Percentiles rank a stretch among this genome's conserved stretches.
phyloP scores from a whole-genome alignment of 1,140 invertebrate species.

The Lycorma delicatula region DNA sequence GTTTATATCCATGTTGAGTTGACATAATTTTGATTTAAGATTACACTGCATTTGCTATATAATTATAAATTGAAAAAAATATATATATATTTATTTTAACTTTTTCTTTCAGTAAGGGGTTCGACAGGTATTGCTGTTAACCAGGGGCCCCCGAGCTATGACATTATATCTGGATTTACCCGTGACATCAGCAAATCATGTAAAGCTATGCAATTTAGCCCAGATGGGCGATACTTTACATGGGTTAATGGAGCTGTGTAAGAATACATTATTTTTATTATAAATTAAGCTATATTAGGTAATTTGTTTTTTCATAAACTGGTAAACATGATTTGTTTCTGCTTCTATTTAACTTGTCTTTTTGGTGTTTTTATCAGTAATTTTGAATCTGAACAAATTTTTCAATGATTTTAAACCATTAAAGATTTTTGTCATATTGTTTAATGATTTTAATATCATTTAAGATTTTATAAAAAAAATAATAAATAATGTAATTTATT shows the following conservation, averaged over 20 bases:
- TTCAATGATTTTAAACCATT: no score
- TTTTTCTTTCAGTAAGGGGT: constrained; percentile 41
- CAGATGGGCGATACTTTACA: constrained; percentile 38
- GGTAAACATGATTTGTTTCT: no score
- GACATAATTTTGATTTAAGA: background rate
- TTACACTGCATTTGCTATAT: background rate
- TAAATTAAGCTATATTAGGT: constrained; percentile 10
- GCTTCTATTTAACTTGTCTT: no score
- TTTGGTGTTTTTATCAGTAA: no score
- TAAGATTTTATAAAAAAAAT: no score
- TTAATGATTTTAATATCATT: no score
- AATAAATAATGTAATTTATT: no score
- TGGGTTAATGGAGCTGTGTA: constrained; percentile 42
- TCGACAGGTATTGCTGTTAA: constrained; percentile 43
- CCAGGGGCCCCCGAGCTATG: constrained; percentile 45
- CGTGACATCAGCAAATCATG: constrained; percentile 55
- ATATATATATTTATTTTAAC: constrained; percentile 7
- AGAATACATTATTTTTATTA: constrained; percentile 25
- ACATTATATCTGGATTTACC: constrained; percentile 45
- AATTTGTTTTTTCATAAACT: no score
- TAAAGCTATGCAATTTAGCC: constrained; percentile 54
- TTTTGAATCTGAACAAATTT: no score
- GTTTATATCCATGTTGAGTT: background rate
- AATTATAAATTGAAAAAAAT: constrained; percentile 6
- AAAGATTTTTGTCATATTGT: no score